Evolutionary conservation across 2,888 invertebrate species (phyloP).

Genomic region (Drosophila paracracens): DNA sequence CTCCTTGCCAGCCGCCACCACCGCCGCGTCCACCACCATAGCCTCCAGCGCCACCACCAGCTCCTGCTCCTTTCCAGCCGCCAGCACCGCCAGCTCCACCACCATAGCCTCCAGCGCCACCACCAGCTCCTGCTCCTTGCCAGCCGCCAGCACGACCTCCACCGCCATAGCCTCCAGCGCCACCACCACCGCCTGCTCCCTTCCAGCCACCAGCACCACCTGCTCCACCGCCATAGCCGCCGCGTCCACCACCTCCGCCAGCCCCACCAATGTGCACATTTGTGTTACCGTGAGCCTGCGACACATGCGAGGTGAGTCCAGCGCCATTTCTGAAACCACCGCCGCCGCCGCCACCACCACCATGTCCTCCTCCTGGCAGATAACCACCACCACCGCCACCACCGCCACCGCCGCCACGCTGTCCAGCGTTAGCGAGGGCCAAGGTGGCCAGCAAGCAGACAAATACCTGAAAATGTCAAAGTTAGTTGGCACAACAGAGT

Average conservation of each 20-base stretch:
- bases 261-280: constrained; percentile 60
- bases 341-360: constrained; percentile 44
- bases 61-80: constrained; percentile 21
- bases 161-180: constrained; percentile 35
- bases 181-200: constrained; percentile 25
- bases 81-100: constrained; percentile 18
- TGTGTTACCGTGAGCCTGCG: constrained; percentile 62
- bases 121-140: not conserved
- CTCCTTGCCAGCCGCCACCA: not conserved
- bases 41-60: constrained; percentile 16
- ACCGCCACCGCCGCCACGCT: constrained; percentile 53
- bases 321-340: constrained; percentile 62
- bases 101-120: not conserved
- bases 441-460: constrained; percentile 69
- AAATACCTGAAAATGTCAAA: constrained; percentile 51
- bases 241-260: constrained; percentile 24
- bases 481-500: not conserved
- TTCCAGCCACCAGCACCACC: constrained; percentile 38
- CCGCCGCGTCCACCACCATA: constrained; percentile 15
- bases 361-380: constrained; percentile 55
- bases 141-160: constrained; percentile 22
- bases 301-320: constrained; percentile 64
- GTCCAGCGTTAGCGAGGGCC: constrained; percentile 67
- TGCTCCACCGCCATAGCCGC: constrained; percentile 22
- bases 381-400: constrained; percentile 52